phyloP scores from a whole-genome alignment of 2,113 vertebrate genomes.

The Pluvialis apricaria region DNA sequence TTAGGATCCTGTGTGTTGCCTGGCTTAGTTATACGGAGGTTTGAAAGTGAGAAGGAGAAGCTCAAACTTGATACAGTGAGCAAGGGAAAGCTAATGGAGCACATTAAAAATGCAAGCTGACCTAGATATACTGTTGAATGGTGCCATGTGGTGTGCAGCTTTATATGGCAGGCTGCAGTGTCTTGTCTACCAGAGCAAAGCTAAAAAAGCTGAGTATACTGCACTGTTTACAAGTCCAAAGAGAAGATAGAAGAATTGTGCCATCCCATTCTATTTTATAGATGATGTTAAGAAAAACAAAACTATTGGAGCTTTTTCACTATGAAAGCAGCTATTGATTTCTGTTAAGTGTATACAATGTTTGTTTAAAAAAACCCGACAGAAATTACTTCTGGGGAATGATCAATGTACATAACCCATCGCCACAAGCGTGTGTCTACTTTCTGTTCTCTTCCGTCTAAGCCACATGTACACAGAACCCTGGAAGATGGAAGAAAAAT shows the following conservation, averaged over 20 bases:
- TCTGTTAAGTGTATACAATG: not conserved
- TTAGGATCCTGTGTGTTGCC: not conserved
- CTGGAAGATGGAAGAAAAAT: not conserved
- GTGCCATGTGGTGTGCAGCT: slow-evolving; percentile 31
- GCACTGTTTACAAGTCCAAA: not conserved
- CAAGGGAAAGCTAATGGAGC: slow-evolving; percentile 23
- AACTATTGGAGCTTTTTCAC: not conserved
- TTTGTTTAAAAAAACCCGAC: not conserved
- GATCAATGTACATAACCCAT: not conserved
- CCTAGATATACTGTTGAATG: slow-evolving; percentile 40
- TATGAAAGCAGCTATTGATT: not conserved
- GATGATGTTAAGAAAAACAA: not conserved
- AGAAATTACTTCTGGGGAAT: not conserved
- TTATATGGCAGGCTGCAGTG: not conserved
- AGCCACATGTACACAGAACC: not conserved
- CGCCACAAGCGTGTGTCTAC: not conserved
- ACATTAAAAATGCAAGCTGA: slow-evolving; percentile 58
- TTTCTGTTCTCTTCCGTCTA: not conserved
- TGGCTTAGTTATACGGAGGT: not conserved
- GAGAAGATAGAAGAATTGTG: not conserved
- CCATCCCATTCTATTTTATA: not conserved
- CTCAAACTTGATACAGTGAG: slow-evolving; percentile 22
- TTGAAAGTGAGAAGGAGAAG: slow-evolving; percentile 17
- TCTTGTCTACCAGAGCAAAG: not conserved
- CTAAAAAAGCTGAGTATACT: not conserved